Percentiles rank a stretch among this genome's conserved stretches.
phyloP scores from a whole-genome alignment of 2,888 invertebrate genomes.

The Sinopyrophorus schimmeli region DNA sequence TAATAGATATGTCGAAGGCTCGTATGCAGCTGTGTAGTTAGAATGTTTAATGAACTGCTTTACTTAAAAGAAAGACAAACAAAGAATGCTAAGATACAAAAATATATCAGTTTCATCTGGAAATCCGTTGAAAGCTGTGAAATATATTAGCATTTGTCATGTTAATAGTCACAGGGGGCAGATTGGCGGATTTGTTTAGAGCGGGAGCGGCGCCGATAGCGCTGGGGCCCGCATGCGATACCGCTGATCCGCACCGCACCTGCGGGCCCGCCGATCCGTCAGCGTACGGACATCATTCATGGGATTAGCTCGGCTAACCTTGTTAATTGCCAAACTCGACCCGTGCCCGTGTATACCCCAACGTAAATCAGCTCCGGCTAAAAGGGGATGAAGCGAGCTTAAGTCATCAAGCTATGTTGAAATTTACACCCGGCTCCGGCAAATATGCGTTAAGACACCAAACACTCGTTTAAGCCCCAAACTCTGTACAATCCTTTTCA shows the following conservation, averaged over 20 bases:
- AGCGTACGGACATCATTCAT: slow-evolving; percentile 57
- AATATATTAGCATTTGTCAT: slow-evolving; percentile 58
- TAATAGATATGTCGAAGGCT: too few species aligned
- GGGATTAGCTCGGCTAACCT: slow-evolving; percentile 59
- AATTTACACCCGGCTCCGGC: slow-evolving; percentile 49
- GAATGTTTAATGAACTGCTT: slow-evolving; percentile 29
- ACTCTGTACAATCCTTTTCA: slow-evolving; percentile 26
- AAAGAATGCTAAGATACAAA: slow-evolving; percentile 40
- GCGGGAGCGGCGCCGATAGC: slow-evolving; percentile 41
- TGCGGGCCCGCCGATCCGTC: slow-evolving; percentile 50
- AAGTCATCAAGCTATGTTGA: slow-evolving; percentile 54
- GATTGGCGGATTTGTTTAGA: slow-evolving; percentile 52
- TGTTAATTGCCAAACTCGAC: slow-evolving; percentile 58
- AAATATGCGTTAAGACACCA: slow-evolving; percentile 40
- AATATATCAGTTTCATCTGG: slow-evolving; percentile 52
- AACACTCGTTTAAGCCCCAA: slow-evolving; percentile 28
- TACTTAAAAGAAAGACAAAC: slow-evolving; percentile 29
- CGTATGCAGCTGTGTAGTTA: slow-evolving; percentile 1
- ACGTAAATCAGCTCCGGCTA: slow-evolving; percentile 57
- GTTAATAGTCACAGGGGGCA: slow-evolving; percentile 55
- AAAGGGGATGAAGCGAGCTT: slow-evolving; percentile 55
- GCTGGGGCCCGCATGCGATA: slow-evolving; percentile 42
- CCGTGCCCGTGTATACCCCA: slow-evolving; percentile 50
- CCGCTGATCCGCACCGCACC: slow-evolving; percentile 43
- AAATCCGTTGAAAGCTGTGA: slow-evolving; percentile 54